Conservation (phyloP, 2,888 invertebrate genomes). For the Drosophila quinaria region DNA sequence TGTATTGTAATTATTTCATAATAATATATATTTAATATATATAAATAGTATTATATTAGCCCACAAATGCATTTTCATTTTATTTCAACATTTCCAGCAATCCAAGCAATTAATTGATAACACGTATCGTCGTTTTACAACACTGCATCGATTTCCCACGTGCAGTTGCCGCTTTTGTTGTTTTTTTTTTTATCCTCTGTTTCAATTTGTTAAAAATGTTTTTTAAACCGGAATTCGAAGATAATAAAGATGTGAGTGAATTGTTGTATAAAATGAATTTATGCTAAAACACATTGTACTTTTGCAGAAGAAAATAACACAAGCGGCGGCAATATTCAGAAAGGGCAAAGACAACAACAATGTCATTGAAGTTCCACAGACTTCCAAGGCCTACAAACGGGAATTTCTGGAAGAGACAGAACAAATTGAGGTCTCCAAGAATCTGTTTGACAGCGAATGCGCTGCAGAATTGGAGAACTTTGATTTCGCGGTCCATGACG, state of each 20-base stretch:
- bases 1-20: no score
- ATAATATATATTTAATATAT: no score
- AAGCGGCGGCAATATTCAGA: background rate
- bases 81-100: background rate
- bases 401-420: constrained; percentile 55
- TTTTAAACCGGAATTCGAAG: constrained; percentile 14
- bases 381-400: constrained; percentile 5
- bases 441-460: constrained; percentile 11
- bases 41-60: no score
- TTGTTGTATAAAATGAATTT: background rate
- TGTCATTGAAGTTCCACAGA: background rate
- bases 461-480: constrained; percentile 35
- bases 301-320: background rate
- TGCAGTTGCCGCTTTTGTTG: constrained; percentile 19
- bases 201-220: constrained; percentile 14
- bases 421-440: constrained; percentile 8
- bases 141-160: constrained; percentile 18
- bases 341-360: constrained; percentile 14
- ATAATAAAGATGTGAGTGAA: constrained; percentile 14
- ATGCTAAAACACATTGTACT: background rate
- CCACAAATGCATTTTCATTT: background rate
- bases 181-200: background rate
- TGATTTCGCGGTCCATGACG: constrained; percentile 51
- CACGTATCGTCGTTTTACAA: background rate
- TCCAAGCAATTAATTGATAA: constrained; percentile 7